A percentile compares a stretch with the other conserved stretches of the same genome.
Evolutionary conservation across 1,140 invertebrate species (phyloP).

Genomic region (Phenacoccus solenopsis): DNA sequence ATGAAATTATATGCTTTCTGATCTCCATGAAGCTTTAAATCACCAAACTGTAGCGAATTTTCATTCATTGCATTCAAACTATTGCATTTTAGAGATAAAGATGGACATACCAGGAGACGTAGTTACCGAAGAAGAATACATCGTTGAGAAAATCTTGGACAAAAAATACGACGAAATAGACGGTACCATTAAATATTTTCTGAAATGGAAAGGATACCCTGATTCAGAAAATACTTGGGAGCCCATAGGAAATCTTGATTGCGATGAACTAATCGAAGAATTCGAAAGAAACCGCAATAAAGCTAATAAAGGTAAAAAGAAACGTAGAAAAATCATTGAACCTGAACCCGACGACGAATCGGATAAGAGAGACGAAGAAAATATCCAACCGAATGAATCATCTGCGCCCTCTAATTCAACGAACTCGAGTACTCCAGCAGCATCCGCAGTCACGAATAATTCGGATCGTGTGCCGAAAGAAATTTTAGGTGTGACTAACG

Average conservation of each 20-base stretch:
- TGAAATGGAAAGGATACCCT: constrained; percentile 17
- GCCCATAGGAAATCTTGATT: constrained; percentile 58
- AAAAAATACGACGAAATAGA: constrained; percentile 4
- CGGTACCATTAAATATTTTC: neutral
- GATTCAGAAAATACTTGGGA: constrained; percentile 52
- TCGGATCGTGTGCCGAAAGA: constrained; percentile 65
- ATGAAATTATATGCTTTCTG: too few species aligned
- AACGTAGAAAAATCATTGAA: neutral
- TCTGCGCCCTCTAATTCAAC: neutral
- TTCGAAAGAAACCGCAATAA: constrained; percentile 42
- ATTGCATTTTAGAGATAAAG: too few species aligned
- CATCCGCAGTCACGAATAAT: too few species aligned
- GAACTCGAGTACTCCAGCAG: neutral
- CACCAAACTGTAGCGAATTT: too few species aligned
- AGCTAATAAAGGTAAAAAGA: neutral
- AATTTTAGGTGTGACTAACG: constrained; percentile 90
- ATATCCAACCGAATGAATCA: neutral
- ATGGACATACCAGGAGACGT: too few species aligned
- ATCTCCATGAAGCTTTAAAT: too few species aligned
- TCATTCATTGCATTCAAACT: too few species aligned
- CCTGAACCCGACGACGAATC: neutral
- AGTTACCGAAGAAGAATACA: constrained; percentile 6
- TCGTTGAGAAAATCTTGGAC: constrained; percentile 9
- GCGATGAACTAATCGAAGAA: constrained; percentile 59
- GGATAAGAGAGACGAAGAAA: too few species aligned